Base-by-base conservation (phyloP, 2,113 vertebrate species). In the Microtus oregoni region DNA sequence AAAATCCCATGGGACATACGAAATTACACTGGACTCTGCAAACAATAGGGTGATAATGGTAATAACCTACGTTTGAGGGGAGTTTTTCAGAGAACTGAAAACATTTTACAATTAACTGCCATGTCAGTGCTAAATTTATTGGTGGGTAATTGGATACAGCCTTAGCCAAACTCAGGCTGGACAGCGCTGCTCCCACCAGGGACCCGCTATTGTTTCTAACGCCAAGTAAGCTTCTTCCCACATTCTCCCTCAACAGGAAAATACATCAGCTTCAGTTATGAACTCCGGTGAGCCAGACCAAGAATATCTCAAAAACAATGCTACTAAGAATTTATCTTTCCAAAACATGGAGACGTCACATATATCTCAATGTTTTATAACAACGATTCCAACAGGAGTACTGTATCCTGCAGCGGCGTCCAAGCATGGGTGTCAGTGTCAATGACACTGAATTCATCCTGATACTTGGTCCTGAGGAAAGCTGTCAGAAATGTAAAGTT, bases 61-160 rank as follows among this genome's bases (percentile, higher is more conserved):
- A 95, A 90, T 78, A 95, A 89, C 87, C 94, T 95, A 96, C 0
- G 12, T 95, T 94, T 86, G 90, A 96, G 82, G 67, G 58, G 90
- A 95, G 76, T 75, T 95, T 96, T 95, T 92, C 90, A 95, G 90
- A 95, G 92, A 97, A 96, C 79, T 94, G 81, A 92, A 97, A 95
- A 92, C 70, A 97, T 89, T 94, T 95, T 94, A 96, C n/a, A 96
- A 97, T 83, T 95, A 92, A 91, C 35, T 87, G 82, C 55, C 73
- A 87, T 91, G 81, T 95, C 32, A 30, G 30, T 96, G 41, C 77
- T 96, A 94, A 97, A 96, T 90, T 92, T 97, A 95, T 95, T 95
- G 95, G 75, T 52, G 86, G 73, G 14, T 97, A 97, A 97, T 96
- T 97, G 90, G 28, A 95, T 9, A 3, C 96, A 97, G 94, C n/a